These are phyloP conservation scores for Gyrodactylus bullatarudis DNA, from an alignment of 1,140 invertebrate genomes.

Conservation along the genomic window DNA sequence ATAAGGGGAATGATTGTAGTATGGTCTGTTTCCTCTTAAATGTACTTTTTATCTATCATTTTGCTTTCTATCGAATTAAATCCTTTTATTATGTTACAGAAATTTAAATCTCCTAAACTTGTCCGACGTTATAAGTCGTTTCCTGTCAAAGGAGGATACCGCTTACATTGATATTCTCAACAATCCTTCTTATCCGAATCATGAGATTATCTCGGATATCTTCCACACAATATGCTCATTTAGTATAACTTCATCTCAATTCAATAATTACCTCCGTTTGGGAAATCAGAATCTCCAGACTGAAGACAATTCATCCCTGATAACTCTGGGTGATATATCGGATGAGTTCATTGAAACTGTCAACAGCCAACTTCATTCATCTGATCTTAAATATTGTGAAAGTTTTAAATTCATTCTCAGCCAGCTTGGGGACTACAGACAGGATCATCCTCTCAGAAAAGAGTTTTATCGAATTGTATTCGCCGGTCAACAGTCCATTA, in stretches of 20 bases:
- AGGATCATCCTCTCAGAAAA: not conserved
- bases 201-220: not conserved
- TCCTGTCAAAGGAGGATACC: not conserved
- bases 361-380: not conserved
- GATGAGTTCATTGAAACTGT: not conserved
- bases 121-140: not conserved
- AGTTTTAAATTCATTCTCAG: not conserved
- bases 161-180: not conserved
- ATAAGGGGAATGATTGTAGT: too few relatives aligned
- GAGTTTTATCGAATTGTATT: not conserved
- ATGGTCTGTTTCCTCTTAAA: too few relatives aligned
- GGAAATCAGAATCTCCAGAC: too few relatives aligned
- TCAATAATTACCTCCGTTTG: not conserved
- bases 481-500: not conserved
- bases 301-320: not conserved
- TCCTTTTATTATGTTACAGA: not conserved
- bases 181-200: not conserved
- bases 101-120: not conserved
- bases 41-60: not conserved
- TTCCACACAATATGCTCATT: not conserved
- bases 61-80: not conserved
- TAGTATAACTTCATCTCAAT: not conserved
- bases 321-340: not conserved
- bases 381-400: not conserved
- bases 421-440: not conserved